phyloP scores from a whole-genome alignment of 2,888 invertebrate genomes.

The Cryptocephalus moraei region DNA sequence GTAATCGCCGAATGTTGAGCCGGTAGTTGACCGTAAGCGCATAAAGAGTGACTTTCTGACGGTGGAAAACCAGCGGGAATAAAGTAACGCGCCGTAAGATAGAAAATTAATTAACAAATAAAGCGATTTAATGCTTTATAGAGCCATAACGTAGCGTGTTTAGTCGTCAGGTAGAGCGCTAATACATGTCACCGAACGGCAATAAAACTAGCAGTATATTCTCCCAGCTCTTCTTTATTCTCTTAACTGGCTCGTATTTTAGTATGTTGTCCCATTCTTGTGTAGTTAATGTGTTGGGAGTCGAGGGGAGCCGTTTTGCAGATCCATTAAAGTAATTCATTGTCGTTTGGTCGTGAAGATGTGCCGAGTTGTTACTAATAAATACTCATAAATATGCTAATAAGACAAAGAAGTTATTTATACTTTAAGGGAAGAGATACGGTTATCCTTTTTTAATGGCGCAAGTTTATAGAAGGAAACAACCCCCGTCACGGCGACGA shows the following conservation, averaged over 20 bases:
- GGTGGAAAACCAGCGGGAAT: neutral
- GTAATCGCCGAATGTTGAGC: too few species aligned
- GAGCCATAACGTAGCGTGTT: conserved; percentile 30
- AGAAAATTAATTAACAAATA: conserved; percentile 37
- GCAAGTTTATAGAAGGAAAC: neutral
- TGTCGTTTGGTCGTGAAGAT: conserved; percentile 18
- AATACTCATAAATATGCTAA: conserved; percentile 23
- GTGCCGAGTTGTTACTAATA: conserved; percentile 17
- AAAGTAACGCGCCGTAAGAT: conserved; percentile 25
- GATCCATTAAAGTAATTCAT: conserved; percentile 37
- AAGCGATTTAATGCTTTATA: conserved; percentile 35
- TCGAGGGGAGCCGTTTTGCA: conserved; percentile 34
- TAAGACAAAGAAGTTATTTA: conserved; percentile 1
- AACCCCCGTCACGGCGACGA: neutral
- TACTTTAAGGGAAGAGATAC: neutral
- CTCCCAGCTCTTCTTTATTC: conserved; percentile 36
- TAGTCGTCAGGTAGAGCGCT: conserved; percentile 34
- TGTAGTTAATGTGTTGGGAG: conserved; percentile 35
- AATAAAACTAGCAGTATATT: conserved; percentile 37
- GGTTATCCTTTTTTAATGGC: neutral
- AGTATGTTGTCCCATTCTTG: conserved; percentile 36
- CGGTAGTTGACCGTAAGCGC: too few species aligned
- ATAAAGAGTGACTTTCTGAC: too few species aligned
- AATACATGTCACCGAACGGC: conserved; percentile 35
- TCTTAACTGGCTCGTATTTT: conserved; percentile 39